A percentile compares a stretch with the other conserved stretches of the same genome.
phyloP scores from a whole-genome alignment of 2,113 vertebrate genomes.

The Trematomus loennbergii region DNA sequence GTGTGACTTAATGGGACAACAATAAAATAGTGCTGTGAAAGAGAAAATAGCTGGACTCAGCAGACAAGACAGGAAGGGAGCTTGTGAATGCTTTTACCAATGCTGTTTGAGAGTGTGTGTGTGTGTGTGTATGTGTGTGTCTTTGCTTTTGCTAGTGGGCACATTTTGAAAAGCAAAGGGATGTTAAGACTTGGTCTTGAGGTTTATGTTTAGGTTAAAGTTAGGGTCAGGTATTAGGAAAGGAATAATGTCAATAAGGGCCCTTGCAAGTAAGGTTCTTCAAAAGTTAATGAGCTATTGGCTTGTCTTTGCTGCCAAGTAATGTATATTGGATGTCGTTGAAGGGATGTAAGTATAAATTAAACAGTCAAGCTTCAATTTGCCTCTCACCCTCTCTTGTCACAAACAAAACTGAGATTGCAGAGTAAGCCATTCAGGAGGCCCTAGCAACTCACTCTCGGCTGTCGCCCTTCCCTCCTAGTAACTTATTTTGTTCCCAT shows the following conservation, averaged over 20 bases:
- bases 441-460: too few relatives aligned
- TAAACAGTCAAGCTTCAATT: neutral
- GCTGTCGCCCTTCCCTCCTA: too few relatives aligned
- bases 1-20: neutral
- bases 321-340: neutral
- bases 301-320: neutral
- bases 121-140: too few relatives aligned
- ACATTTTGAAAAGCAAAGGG: neutral
- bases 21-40: slow-evolving; percentile 42
- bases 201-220: neutral
- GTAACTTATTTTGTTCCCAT: too few relatives aligned
- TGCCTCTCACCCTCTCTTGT: neutral
- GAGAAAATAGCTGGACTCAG: too few relatives aligned
- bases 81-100: too few relatives aligned
- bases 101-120: too few relatives aligned
- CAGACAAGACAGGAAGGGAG: too few relatives aligned
- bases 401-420: too few relatives aligned
- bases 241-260: neutral
- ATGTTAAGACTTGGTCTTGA: neutral
- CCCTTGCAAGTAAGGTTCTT: neutral
- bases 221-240: neutral
- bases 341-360: neutral
- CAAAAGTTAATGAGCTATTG: neutral
- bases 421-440: neutral
- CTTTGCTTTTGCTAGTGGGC: neutral